These are phyloP conservation scores for Sarcoramphus papa DNA, from an alignment of 2,797 vertebrate genomes.

Conservation along the genomic window DNA sequence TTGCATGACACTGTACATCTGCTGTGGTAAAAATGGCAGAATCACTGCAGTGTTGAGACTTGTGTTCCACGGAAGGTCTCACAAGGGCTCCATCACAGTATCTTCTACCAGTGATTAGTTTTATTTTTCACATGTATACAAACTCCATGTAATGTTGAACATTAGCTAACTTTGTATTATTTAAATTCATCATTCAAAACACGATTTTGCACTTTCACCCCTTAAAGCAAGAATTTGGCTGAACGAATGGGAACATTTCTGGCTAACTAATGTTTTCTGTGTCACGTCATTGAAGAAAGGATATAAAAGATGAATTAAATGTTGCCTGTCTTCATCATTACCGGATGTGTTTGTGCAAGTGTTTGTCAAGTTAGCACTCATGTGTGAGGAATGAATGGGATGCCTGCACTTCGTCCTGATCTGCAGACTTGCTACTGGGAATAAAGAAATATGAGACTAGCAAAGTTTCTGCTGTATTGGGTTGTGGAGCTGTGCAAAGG, in stretches of 20 bases:
- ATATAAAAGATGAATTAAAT: not conserved
- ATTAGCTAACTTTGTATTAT: not conserved
- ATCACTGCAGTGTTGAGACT: not conserved
- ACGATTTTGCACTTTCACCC: fast-evolving
- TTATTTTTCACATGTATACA: not conserved
- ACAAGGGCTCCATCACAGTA: not conserved
- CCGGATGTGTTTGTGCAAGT: not conserved
- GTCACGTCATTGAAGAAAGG: not conserved
- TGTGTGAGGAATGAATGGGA: not conserved
- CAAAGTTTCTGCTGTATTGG: not conserved
- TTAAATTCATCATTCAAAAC: not conserved
- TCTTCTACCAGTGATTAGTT: not conserved
- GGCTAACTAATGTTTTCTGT: not conserved
- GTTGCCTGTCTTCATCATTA: not conserved
- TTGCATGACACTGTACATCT: not conserved
- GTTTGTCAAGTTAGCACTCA: not conserved
- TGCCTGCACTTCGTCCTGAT: not conserved
- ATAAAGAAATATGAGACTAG: not conserved
- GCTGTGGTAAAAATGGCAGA: not conserved
- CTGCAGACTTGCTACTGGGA: not conserved
- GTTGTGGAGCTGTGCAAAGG: not conserved
- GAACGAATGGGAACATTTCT: not conserved
- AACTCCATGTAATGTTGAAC: not conserved
- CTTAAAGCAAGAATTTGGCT: not conserved
- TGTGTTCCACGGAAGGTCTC: not conserved